Evolutionary conservation across 2,797 vertebrate species (phyloP).

Genomic region (Crenuchus spilurus): DNA sequence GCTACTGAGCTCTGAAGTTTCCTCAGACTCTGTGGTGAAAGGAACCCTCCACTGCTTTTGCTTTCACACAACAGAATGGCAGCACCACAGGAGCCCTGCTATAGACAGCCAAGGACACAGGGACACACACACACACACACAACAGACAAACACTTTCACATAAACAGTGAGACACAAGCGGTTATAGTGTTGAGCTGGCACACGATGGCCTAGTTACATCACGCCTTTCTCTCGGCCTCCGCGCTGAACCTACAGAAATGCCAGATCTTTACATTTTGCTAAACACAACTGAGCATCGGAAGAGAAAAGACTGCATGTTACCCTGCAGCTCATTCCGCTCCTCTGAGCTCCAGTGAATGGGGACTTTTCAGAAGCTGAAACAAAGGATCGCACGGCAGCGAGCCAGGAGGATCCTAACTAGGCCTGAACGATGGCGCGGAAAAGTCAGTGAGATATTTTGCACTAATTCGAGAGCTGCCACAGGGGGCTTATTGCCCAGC

Average conservation of each 20-base stretch:
- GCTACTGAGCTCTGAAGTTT: conserved; percentile 7
- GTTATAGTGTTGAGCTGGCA: conserved; percentile 2
- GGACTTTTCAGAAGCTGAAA: not conserved
- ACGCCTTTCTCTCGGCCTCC: not conserved
- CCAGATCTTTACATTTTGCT: too few species aligned
- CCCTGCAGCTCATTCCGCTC: not conserved
- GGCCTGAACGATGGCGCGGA: too few species aligned
- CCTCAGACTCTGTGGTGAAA: not conserved
- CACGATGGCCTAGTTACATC: conserved; percentile 10
- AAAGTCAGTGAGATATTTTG: too few species aligned
- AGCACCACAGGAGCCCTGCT: conserved; percentile 21
- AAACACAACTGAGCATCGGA: too few species aligned
- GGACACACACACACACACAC: conserved; percentile 19
- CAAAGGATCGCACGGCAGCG: not conserved
- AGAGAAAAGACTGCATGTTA: not conserved
- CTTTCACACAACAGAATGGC: conserved; percentile 41
- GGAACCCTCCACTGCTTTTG: not conserved
- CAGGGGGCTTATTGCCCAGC: too few species aligned
- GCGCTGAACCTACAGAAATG: conserved; percentile 1
- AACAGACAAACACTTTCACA: conserved; percentile 23
- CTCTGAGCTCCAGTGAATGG: not conserved
- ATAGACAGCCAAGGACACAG: conserved; percentile 32
- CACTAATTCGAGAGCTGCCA: too few species aligned
- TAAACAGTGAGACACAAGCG: conserved; percentile 1
- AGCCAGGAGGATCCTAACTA: not conserved